These are phyloP conservation scores for Cryptus viduatorius DNA, from an alignment of 2,888 invertebrate genomes.

Conservation along the genomic window DNA sequence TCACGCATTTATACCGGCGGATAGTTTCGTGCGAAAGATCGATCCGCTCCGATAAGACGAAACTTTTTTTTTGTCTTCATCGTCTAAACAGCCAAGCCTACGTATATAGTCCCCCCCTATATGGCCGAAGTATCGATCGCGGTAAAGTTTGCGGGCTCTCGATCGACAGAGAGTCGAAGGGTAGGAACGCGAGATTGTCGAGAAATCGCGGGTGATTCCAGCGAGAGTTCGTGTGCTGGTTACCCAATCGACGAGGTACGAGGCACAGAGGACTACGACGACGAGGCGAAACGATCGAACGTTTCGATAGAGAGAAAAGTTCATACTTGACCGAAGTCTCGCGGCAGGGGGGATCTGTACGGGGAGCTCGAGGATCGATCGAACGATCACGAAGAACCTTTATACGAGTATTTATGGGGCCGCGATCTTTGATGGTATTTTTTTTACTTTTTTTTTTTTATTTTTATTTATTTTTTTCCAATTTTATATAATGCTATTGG, in stretches of 20 bases:
- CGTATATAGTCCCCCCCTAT: background rate
- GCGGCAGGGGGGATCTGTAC: slow-evolving; percentile 53
- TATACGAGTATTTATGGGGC: slow-evolving; percentile 67
- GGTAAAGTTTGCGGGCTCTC: slow-evolving; percentile 44
- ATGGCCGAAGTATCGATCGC: slow-evolving; percentile 57
- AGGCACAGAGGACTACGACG: slow-evolving; percentile 32
- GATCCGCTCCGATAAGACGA: slow-evolving; percentile 53
- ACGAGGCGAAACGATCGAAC: slow-evolving; percentile 59
- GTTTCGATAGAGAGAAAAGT: slow-evolving; percentile 68
- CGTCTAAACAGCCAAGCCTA: slow-evolving; percentile 20
- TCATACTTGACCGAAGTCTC: slow-evolving; percentile 69
- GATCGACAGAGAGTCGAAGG: slow-evolving; percentile 25
- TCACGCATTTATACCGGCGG: slow-evolving; percentile 62
- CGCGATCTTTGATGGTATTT: slow-evolving; percentile 60
- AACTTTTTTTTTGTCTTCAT: slow-evolving; percentile 10
- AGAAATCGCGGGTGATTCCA: slow-evolving; percentile 62
- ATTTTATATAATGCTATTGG: slow-evolving; percentile 64
- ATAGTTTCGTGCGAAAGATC: slow-evolving; percentile 56
- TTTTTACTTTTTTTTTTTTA: background rate
- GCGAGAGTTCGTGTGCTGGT: slow-evolving; percentile 60
- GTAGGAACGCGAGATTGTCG: slow-evolving; percentile 43
- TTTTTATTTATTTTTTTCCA: slow-evolving; percentile 28
- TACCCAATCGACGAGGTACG: slow-evolving; percentile 62
- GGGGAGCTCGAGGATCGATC: slow-evolving; percentile 64
- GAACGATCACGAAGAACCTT: slow-evolving; percentile 69